These are phyloP conservation scores for Cantharis flavilabris DNA, from an alignment of 2,888 invertebrate genomes.

Conservation along the genomic window DNA sequence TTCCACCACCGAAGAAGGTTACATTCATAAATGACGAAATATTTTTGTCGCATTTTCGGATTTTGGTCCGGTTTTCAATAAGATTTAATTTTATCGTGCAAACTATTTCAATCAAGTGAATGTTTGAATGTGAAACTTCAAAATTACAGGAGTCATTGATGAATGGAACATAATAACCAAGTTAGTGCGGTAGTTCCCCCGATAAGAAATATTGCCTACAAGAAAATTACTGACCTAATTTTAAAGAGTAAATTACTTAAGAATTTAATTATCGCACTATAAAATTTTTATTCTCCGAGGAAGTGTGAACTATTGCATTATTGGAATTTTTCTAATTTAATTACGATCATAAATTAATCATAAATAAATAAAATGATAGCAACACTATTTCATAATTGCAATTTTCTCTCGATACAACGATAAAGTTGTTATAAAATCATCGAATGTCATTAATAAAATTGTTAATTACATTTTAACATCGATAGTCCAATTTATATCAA, in stretches of 20 bases:
- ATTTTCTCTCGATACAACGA: neutral
- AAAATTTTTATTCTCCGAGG: neutral
- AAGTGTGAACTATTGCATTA: neutral
- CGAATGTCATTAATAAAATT: neutral
- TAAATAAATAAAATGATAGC: neutral
- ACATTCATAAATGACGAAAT: neutral
- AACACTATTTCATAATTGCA: neutral
- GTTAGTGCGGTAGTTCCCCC: neutral
- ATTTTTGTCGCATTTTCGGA: neutral
- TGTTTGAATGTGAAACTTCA: neutral
- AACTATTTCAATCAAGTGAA: constrained; percentile 11
- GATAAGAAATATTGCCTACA: neutral
- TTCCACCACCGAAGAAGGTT: neutral
- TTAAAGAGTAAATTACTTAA: neutral
- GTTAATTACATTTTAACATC: neutral
- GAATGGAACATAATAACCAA: constrained; percentile 9
- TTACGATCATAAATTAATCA: neutral
- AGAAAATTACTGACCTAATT: neutral
- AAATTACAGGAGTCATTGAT: constrained; percentile 12
- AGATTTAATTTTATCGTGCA: neutral
- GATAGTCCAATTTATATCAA: neutral
- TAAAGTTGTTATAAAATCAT: neutral
- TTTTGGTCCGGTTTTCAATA: neutral
- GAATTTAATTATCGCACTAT: neutral
- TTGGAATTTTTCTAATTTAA: neutral